Base-by-base conservation (phyloP, 2,888 invertebrate genomes). In the Erebia ligea region DNA sequence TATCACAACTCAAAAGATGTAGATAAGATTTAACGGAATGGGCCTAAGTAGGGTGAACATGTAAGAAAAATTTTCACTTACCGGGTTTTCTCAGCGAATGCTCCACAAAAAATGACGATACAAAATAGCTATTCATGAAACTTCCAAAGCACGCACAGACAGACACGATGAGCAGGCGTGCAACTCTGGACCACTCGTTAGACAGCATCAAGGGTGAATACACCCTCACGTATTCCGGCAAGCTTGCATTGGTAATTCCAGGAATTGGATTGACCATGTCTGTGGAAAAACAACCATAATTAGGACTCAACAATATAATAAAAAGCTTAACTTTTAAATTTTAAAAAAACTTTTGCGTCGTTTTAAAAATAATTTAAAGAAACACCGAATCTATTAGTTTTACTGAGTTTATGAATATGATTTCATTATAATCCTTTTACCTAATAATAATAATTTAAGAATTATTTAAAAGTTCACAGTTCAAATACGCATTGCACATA, bases 171-270 rank as follows among this genome's bases (percentile, higher is more conserved):
- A 96, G 83, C 0, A 97, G 92, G 15, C 96, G 90, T 1, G 94
- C 95, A 34, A 96, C 92, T 34, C 95, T 92, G 6, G 96, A 94
- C 96, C 96, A 96, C 71, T 95, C 95, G 0, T 94, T 88, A 76
- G 94, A 95, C 40, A 96, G 81, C 0, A 95, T 95, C 40, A 96
- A 94, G 5, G 96, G 96, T 0, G 96, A 96, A 42, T 79, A 86
- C 0, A 71, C 10, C 0, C 76, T 21, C 1, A 13, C 3, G 15
- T 6, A 1, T 25, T 8, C 11, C n/a, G 57, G 1, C 13, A 1
- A 15, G 25, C 15, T 58, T 21, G 15, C 15, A 15, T 61, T 74
- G 68, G 71, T 1, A 9, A 17, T 17, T 9, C 17, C 52, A 6
- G 9, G 63, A 77, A 78, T 77, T 64, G 71, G 48, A 64, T 17